phyloP scores from a whole-genome alignment of 1,140 invertebrate species.

The Diorhabda carinulata region DNA sequence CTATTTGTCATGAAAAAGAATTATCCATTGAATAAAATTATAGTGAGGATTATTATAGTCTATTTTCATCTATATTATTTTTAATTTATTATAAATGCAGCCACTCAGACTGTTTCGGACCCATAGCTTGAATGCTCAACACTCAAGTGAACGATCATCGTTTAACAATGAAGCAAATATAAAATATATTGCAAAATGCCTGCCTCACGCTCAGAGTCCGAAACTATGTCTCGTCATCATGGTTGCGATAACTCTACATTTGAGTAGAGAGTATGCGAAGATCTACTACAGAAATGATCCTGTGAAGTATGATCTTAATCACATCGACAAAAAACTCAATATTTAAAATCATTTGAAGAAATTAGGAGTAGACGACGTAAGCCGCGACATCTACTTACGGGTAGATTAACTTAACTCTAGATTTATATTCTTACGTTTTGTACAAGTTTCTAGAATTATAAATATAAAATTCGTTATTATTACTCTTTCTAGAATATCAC shows the following conservation, averaged over 20 bases:
- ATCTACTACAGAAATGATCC: slow-evolving; percentile 56
- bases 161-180: background rate
- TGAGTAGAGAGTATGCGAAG: slow-evolving; percentile 42
- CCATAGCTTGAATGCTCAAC: slow-evolving; percentile 2
- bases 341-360: background rate
- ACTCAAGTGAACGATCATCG: slow-evolving; percentile 11
- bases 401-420: too few relatives aligned
- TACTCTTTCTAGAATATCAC: too few relatives aligned
- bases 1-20: too few relatives aligned
- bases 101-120: slow-evolving; percentile 15
- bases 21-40: too few relatives aligned
- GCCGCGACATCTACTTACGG: background rate
- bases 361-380: background rate
- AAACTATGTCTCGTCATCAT: slow-evolving; percentile 23
- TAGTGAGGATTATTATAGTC: too few relatives aligned
- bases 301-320: slow-evolving; percentile 54
- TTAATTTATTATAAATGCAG: slow-evolving; percentile 3
- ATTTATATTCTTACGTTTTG: too few relatives aligned
- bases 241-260: slow-evolving; percentile 23
- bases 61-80: background rate
- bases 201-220: slow-evolving; percentile 23
- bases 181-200: slow-evolving; percentile 3
- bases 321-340: background rate
- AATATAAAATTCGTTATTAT: too few relatives aligned
- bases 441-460: too few relatives aligned